Evolutionary conservation across 2,888 invertebrate genomes (phyloP).

Genomic region (Polyommatus iphigenia): DNA sequence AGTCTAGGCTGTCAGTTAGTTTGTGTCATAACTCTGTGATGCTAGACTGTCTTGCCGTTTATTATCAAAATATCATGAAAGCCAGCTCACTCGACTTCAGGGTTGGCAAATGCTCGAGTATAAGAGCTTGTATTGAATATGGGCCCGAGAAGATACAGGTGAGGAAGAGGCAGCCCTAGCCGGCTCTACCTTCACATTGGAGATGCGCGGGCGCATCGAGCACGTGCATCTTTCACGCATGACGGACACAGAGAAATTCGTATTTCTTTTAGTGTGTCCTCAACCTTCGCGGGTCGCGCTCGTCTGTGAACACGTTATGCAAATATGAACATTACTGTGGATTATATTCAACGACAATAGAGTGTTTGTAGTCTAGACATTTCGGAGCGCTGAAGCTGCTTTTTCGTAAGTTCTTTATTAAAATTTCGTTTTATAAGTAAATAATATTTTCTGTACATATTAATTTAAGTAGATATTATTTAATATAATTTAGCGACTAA

Average conservation of each 20-base stretch:
- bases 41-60: conserved; percentile 39
- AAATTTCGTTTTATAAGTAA: not conserved
- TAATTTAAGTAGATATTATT: not conserved
- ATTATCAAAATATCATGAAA: conserved; percentile 49
- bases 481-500: not conserved
- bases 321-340: conserved; percentile 55
- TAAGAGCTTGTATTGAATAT: not conserved
- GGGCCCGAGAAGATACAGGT: not conserved
- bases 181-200: conserved; percentile 23
- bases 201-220: conserved; percentile 57
- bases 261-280: conserved; percentile 72
- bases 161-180: not conserved
- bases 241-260: conserved; percentile 70
- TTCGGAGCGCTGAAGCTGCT: conserved; percentile 30
- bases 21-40: no score
- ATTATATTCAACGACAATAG: conserved; percentile 23
- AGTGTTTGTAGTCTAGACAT: conserved; percentile 32
- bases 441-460: no score
- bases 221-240: conserved; percentile 76
- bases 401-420: conserved; percentile 29
- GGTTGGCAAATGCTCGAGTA: not conserved
- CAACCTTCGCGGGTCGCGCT: conserved; percentile 64
- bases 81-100: conserved; percentile 31
- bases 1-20: conserved; percentile 40
- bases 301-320: conserved; percentile 60